Evolutionary conservation across 2,888 invertebrate species (phyloP), one percentile per base, ranked within the genome.

Genomic region (Amiota communis): DNA sequence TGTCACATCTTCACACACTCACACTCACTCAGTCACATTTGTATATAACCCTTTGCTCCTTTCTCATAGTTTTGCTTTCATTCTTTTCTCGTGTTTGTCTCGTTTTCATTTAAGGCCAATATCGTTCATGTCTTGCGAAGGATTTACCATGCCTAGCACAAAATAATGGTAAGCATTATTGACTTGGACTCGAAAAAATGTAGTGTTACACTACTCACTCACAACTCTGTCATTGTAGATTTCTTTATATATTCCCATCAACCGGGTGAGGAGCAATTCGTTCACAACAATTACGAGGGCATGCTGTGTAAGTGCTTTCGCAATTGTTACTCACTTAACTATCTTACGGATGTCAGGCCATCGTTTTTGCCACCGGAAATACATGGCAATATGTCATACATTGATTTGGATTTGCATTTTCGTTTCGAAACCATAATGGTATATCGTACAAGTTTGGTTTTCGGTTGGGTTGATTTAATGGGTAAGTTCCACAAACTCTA

Each of bases 381-480:
- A 64, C 77, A 82, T 73, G 82, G 80, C 70, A 88, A 88, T 80
- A 68, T 74, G 74, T 85, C 88, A 72, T 88, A 85, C 78, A 81
- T 91, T 67, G 86, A 87, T 73, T 77, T 91, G 74, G 91, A 91
- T 82, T 85, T 90, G 17, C 89, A 90, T 79, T 91, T 87, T 80
- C 88, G 88, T 59, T 88, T 87, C 64, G 86, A 88, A 67, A 89
- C 90, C 56, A 85, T 90, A 74, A 88, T 90, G 80, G 88, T 90
- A 2, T 91, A 91, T 81, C 87, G 90, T 74, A 91, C 90, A 9
- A 90, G 90, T 77, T 85, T 91, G 73, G 88, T 90, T 17, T 90
- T 90, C 73, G 90, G 90, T 69, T 90, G 90, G 89, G 86, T 91
- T 56, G 91, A 91, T 80, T 85, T 91, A 53, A 85, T 91, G 81